phyloP scores from a whole-genome alignment of 2,888 invertebrate genomes.

The Apotomis capreana region DNA sequence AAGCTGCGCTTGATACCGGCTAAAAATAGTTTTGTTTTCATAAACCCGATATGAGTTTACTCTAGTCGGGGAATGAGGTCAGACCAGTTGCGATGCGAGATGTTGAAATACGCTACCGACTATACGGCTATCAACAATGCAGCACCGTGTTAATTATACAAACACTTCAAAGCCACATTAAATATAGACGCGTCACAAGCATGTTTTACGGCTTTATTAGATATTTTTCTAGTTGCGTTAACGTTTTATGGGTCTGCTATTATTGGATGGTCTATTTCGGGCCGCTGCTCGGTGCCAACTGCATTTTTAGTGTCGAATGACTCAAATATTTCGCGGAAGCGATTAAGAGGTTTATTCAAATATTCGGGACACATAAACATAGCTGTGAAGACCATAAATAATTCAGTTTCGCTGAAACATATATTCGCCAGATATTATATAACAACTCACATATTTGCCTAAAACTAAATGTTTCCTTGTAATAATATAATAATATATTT shows the following conservation, averaged over 20 bases:
- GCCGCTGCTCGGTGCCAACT: constrained; percentile 29
- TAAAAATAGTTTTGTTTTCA: constrained; percentile 80
- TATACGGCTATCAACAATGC: constrained; percentile 65
- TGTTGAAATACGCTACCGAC: constrained; percentile 59
- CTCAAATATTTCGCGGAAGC: constrained; percentile 18
- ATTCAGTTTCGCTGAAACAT: background rate
- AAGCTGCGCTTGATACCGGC: constrained; percentile 66
- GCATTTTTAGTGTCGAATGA: constrained; percentile 25
- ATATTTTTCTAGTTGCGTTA: constrained; percentile 24
- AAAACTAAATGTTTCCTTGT: constrained; percentile 15
- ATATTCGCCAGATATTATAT: background rate
- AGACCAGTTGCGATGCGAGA: constrained; percentile 68
- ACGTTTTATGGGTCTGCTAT: constrained; percentile 33
- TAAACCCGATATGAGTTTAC: constrained; percentile 79
- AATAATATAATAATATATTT: background rate
- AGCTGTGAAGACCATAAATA: background rate
- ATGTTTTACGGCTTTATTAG: constrained; percentile 33
- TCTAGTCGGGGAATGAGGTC: constrained; percentile 79
- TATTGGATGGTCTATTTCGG: constrained; percentile 35
- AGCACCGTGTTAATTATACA: constrained; percentile 57
- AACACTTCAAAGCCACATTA: constrained; percentile 47
- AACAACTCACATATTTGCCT: background rate
- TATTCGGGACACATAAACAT: constrained; percentile 16
- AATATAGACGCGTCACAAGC: constrained; percentile 34
- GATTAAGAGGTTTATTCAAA: constrained; percentile 16